A percentile compares a stretch with the other conserved stretches of the same genome.
Conservation (phyloP, 2,113 vertebrate genomes). For the Pungitius pungitius region DNA sequence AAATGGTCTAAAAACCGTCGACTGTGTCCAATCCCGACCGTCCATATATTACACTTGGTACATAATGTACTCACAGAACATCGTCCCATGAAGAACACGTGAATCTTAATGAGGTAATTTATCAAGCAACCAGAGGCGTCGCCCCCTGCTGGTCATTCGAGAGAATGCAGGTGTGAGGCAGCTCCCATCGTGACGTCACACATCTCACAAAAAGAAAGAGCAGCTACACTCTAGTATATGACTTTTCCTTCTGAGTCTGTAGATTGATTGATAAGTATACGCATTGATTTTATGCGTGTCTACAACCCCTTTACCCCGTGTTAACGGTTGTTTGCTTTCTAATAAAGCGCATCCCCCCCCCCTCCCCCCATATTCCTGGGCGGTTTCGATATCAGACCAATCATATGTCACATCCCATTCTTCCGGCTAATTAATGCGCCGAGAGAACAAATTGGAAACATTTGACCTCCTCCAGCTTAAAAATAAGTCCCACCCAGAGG, state of each 20-base stretch:
- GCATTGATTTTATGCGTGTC: too few species aligned
- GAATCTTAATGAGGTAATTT: not conserved
- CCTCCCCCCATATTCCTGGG: conserved; percentile 41
- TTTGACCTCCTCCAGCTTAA: conserved; percentile 79
- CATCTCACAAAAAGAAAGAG: not conserved
- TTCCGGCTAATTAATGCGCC: conserved; percentile 73
- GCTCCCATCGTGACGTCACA: not conserved
- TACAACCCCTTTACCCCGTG: too few species aligned
- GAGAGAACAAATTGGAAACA: conserved; percentile 71
- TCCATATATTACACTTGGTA: too few species aligned
- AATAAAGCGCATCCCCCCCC: conserved; percentile 45
- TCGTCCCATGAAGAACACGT: not conserved
- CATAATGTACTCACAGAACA: too few species aligned
- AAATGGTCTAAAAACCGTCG: not conserved
- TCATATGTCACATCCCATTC: conserved; percentile 74
- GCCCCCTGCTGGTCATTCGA: not conserved
- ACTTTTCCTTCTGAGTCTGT: not conserved
- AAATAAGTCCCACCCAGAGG: conserved; percentile 72
- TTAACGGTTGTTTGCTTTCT: conserved; percentile 59
- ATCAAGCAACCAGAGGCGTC: not conserved
- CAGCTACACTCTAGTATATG: not conserved
- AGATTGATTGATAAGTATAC: not conserved
- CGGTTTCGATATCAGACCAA: conserved; percentile 62
- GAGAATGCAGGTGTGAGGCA: not conserved
- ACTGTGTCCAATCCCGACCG: not conserved